phyloP scores from a whole-genome alignment of 2,888 invertebrate species.

The Drosophila prolongata region DNA sequence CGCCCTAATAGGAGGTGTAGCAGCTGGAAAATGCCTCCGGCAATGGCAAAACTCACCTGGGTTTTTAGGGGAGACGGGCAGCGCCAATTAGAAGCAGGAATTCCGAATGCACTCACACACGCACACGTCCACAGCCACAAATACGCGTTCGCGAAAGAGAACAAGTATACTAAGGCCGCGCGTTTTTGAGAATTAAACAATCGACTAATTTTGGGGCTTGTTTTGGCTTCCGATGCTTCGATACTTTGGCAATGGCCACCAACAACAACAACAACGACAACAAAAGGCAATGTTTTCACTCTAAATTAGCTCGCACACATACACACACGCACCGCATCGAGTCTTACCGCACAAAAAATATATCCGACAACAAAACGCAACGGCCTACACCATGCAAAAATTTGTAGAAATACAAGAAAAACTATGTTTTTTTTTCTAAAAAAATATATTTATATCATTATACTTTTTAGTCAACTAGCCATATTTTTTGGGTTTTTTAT shows the following conservation, averaged over 20 bases:
- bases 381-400: slow-evolving; percentile 19
- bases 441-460: slow-evolving; percentile 1
- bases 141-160: slow-evolving; percentile 24
- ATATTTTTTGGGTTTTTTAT: slow-evolving; percentile 2
- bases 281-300: slow-evolving; percentile 30
- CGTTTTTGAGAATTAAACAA: slow-evolving; percentile 35
- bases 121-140: slow-evolving; percentile 4
- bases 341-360: slow-evolving; percentile 39
- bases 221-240: slow-evolving; percentile 11
- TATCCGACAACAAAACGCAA: slow-evolving; percentile 56
- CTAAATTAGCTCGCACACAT: slow-evolving; percentile 37
- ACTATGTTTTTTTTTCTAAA: neutral
- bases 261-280: slow-evolving; percentile 11
- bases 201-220: slow-evolving; percentile 30
- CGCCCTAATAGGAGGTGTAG: slow-evolving; percentile 14
- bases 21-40: slow-evolving; percentile 46
- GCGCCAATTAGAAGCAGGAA: slow-evolving; percentile 56
- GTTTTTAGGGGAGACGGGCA: slow-evolving; percentile 13
- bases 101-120: slow-evolving; percentile 55
- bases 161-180: slow-evolving; percentile 42
- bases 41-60: slow-evolving; percentile 57
- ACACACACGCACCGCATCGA: slow-evolving; percentile 3
- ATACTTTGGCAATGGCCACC: slow-evolving; percentile 16
- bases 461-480: slow-evolving; percentile 9
- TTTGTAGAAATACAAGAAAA: neutral